Conservation (phyloP, 2,888 invertebrate genomes). For the Xanthorhoe designata region DNA sequence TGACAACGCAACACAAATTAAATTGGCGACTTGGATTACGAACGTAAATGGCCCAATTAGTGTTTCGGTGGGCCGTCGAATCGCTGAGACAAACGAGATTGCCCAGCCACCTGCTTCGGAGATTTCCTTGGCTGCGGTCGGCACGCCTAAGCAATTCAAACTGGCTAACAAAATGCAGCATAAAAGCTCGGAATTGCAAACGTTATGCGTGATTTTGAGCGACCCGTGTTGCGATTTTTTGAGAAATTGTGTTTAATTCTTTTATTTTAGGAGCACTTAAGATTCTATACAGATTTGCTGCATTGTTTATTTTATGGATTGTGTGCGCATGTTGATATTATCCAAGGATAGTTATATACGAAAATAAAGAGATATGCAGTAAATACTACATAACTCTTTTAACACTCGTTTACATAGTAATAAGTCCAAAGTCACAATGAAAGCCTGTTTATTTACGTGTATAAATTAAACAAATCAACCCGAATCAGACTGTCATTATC, state of each 20-base stretch:
- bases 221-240: not conserved
- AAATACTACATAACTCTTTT: too few species aligned
- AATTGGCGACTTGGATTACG: slow-evolving; percentile 77
- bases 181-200: slow-evolving; percentile 10
- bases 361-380: too few species aligned
- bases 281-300: too few species aligned
- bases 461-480: not conserved
- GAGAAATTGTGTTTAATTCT: not conserved
- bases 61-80: slow-evolving; percentile 67
- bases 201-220: not conserved
- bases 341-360: too few species aligned
- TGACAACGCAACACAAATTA: slow-evolving; percentile 68
- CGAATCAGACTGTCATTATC: not conserved
- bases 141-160: slow-evolving; percentile 44
- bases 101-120: slow-evolving; percentile 71
- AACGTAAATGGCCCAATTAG: slow-evolving; percentile 80
- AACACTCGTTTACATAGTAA: too few species aligned
- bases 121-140: slow-evolving; percentile 63
- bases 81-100: slow-evolving; percentile 74
- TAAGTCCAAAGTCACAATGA: too few species aligned
- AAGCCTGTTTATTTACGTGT: not conserved
- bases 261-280: too few species aligned
- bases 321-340: too few species aligned
- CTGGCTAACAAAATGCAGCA: slow-evolving; percentile 14
- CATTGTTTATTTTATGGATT: too few species aligned